A percentile compares a stretch with the other conserved stretches of the same genome.
Evolutionary conservation across 2,113 vertebrate genomes (phyloP).

Genomic region (Tachuris rubrigastra): DNA sequence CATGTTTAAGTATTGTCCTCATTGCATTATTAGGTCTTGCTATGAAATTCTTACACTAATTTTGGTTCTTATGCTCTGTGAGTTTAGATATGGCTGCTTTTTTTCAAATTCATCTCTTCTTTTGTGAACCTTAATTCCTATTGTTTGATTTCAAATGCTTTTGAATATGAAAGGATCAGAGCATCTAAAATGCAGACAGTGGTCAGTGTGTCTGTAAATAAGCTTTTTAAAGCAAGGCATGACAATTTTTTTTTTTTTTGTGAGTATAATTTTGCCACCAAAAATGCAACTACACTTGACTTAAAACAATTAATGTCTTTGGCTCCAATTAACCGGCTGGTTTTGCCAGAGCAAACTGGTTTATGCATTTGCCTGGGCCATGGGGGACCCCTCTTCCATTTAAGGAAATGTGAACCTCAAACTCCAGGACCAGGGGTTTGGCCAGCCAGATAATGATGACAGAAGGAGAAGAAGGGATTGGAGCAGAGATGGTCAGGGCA

Average conservation of each 20-base stretch:
- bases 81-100: background rate
- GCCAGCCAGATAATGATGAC: background rate
- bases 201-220: background rate
- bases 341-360: background rate
- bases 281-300: background rate
- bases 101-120: background rate
- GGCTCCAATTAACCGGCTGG: background rate
- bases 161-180: background rate
- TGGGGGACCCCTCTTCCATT: background rate
- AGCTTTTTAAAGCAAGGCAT: background rate
- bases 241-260: background rate
- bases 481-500: background rate
- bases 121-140: background rate
- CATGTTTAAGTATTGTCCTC: background rate
- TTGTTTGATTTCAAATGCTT: background rate
- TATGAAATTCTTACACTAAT: background rate
- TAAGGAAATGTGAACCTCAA: background rate
- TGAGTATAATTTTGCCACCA: background rate
- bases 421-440: background rate
- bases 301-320: background rate
- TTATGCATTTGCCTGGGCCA: background rate
- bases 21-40: constrained; percentile 15
- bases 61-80: background rate
- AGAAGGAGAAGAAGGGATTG: background rate
- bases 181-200: background rate